Conservation (phyloP, 1,140 invertebrate genomes). For the Lycorma delicatula region DNA sequence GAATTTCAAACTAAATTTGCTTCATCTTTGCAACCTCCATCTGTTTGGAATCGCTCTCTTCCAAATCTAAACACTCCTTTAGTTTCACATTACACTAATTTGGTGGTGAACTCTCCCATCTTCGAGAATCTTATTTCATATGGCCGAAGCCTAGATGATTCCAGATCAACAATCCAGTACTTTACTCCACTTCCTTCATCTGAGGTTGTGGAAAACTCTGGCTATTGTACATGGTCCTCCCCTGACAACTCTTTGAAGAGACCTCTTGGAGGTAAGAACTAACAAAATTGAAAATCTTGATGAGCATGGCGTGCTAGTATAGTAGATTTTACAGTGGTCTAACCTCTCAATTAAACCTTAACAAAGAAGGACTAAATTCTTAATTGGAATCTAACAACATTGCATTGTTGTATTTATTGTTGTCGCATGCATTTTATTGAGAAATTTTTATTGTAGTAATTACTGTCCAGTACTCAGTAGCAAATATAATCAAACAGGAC, state of each 20-base stretch:
- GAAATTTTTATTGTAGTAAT: no score
- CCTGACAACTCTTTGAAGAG: conserved; percentile 8
- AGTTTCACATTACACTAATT: neutral
- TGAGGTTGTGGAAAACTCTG: conserved; percentile 16
- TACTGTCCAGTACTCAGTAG: no score
- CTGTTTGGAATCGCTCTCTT: conserved; percentile 19
- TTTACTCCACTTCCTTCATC: conserved; percentile 17
- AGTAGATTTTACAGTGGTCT: no score
- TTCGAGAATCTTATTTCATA: conserved; percentile 10
- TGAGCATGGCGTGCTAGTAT: neutral
- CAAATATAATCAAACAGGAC: no score
- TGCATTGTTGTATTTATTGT: no score
- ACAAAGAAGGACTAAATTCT: no score
- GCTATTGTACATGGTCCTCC: conserved; percentile 25
- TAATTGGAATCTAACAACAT: no score
- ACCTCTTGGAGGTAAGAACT: conserved; percentile 16
- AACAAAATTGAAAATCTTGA: no score
- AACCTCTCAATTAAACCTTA: no score
- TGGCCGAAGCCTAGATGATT: neutral
- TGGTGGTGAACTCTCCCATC: neutral
- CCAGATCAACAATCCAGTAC: conserved; percentile 22
- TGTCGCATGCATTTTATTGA: no score
- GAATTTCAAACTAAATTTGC: no score
- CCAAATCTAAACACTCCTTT: conserved; percentile 15
- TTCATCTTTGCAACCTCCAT: no score